These are phyloP conservation scores for Aurelia sp. DNA, from an alignment of 30 jellyfish, hydroid and myxozoan genomes.

Conservation along the genomic window DNA sequence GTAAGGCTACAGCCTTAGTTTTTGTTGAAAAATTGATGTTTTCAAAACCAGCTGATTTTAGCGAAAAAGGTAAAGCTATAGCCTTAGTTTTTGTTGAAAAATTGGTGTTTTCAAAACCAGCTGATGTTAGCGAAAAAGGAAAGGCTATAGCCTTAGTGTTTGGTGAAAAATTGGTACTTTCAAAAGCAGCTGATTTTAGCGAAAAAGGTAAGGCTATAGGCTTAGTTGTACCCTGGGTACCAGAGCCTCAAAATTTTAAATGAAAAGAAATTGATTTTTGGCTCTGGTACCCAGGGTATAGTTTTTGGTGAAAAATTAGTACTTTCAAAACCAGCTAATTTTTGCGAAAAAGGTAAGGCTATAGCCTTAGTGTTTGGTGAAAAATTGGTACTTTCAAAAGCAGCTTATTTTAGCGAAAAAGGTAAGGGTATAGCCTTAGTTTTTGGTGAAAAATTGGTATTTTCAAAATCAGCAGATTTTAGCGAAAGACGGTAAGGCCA, in stretches of 20 bases:
- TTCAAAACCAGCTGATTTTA: background rate
- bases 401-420: background rate
- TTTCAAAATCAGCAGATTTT: background rate
- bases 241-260: too few relatives aligned
- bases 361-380: background rate
- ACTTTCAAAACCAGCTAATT: too few relatives aligned
- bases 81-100: background rate
- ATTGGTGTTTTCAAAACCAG: background rate
- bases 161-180: background rate
- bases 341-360: background rate
- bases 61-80: background rate
- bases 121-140: background rate
- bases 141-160: background rate
- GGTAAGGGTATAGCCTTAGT: background rate
- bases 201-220: background rate
- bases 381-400: background rate
- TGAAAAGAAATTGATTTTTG: too few relatives aligned
- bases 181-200: background rate
- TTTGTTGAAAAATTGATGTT: background rate
- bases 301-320: too few relatives aligned
- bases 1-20: background rate
- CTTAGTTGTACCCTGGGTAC: too few relatives aligned
- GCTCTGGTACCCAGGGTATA: too few relatives aligned
- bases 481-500: background rate
- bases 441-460: background rate